phyloP scores from a whole-genome alignment of 2,113 vertebrate species.

The Menura novaehollandiae region DNA sequence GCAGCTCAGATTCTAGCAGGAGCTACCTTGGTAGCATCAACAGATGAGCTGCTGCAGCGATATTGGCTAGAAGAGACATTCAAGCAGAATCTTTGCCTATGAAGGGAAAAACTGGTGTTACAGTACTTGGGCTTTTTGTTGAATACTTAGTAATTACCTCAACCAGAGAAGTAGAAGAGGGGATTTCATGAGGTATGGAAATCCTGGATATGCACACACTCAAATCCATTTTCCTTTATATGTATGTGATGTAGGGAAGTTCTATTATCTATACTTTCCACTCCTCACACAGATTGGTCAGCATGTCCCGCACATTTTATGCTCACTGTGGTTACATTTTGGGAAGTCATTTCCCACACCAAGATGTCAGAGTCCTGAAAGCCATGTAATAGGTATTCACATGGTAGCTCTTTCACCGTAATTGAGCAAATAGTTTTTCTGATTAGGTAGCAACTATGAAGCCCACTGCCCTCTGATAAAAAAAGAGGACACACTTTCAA shows the following conservation, averaged over 20 bases:
- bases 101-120: neutral
- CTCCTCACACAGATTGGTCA: neutral
- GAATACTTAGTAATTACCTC: neutral
- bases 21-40: neutral
- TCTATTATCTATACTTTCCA: neutral
- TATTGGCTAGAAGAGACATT: neutral
- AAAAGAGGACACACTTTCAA: neutral
- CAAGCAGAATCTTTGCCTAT: neutral
- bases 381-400: neutral
- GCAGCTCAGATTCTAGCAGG: neutral
- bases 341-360: neutral
- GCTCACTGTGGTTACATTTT: neutral
- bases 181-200: neutral
- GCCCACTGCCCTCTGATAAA: neutral
- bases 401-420: neutral
- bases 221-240: neutral
- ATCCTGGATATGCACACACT: neutral
- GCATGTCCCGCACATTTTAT: neutral
- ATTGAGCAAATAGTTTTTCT: neutral
- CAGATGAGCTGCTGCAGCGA: neutral
- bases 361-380: neutral
- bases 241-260: neutral
- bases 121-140: neutral
- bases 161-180: neutral
- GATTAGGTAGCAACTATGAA: neutral